Base-by-base conservation (phyloP, 2,888 invertebrate genomes). In the Erynnis tages region DNA sequence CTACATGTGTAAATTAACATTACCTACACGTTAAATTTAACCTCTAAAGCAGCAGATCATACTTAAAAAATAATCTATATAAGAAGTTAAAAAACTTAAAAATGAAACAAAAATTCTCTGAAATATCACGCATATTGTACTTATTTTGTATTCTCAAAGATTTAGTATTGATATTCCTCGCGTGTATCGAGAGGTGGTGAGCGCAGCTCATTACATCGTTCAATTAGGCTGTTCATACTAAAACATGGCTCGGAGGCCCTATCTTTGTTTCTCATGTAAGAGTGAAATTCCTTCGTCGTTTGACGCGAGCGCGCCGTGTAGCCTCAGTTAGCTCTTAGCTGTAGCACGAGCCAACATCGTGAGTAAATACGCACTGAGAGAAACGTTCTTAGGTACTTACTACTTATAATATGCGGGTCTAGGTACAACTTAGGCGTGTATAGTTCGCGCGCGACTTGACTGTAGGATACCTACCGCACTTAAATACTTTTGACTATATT, bases 211-310 rank as follows among this genome's bases (percentile, higher is more conserved):
- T 76, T 77, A 73, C 54, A 48, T 68, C 57, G 59, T 62, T 63
- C 73, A 76, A 78, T 81, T 81, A 81, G 79, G 67, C 61, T 63
- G 53, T 60, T 56, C 61, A 61, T 64, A 72, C 81, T 82, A 81
- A 81, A 71, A 62, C 61, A 56, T 45, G 55, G 56, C 53, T 7
- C 17, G 65, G 61, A 41, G 49, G 54, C 63, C 59, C 63, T 64
- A 67, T 67, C 76, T 73, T 71, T 77, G 73, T 75, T 79, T 79
- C 73, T 73, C 78, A 65, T 70, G 62, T 71, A 65, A 67, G 49
- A 68, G 76, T 74, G 77, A 80, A 79, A 82, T 82, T 76, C 80
- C 76, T 64, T 59, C 55, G 63, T 53, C 63, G 60, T 63, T 74
- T 71, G 72, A 69, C 70, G 68, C 60, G 60, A 63, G 66, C 71